phyloP scores from a whole-genome alignment of 2,888 invertebrate species.

The Zaprionus lineosus region DNA sequence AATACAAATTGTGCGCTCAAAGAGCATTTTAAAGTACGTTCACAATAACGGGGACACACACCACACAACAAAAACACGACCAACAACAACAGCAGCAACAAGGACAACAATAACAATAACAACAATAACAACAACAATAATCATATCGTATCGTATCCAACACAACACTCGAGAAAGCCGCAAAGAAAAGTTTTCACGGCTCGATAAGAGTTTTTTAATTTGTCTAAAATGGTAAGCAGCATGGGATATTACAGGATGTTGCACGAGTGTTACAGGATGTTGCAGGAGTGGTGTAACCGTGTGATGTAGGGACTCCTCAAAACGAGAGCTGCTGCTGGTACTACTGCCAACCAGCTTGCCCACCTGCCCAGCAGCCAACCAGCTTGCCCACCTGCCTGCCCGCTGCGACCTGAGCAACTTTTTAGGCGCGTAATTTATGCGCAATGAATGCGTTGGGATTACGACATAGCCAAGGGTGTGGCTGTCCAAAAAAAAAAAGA shows the following conservation, averaged over 20 bases:
- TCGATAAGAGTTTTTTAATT: constrained; percentile 77
- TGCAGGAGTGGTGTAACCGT: no score
- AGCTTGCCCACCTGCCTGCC: no score
- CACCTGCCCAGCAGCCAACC: no score
- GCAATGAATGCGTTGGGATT: constrained; percentile 74
- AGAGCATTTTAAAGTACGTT: constrained; percentile 65
- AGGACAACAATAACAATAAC: constrained; percentile 8
- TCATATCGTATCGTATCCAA: constrained; percentile 36
- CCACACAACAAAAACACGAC: constrained; percentile 13
- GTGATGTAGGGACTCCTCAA: no score
- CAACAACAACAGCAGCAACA: constrained; percentile 12
- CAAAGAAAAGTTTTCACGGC: constrained; percentile 64
- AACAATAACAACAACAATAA: constrained; percentile 37
- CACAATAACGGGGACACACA: no score
- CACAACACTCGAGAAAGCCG: constrained; percentile 40
- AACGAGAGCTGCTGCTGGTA: no score
- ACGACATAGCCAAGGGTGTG: constrained; percentile 44
- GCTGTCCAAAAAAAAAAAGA: constrained; percentile 34
- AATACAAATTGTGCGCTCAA: constrained; percentile 52
- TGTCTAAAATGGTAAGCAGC: constrained; percentile 63
- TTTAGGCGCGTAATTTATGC: constrained; percentile 73
- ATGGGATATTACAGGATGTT: no score
- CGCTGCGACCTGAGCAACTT: constrained; percentile 55
- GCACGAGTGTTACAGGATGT: no score
- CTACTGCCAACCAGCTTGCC: no score